phyloP scores from a whole-genome alignment of 2,888 invertebrate genomes.

The Frankliniella fusca region DNA sequence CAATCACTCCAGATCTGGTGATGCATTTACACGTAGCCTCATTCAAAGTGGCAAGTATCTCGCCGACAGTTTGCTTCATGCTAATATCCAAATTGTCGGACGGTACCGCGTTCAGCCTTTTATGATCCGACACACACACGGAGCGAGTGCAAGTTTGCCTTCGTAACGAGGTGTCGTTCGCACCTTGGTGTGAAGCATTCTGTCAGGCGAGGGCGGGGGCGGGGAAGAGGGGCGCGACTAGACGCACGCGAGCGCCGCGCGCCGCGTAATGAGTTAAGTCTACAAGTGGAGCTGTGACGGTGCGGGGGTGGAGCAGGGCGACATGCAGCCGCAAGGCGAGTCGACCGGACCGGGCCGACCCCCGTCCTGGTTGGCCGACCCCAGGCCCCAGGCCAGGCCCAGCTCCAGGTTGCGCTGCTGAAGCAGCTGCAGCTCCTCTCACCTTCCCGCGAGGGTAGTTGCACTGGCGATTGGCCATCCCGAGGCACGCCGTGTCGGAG shows the following conservation, averaged over 20 bases:
- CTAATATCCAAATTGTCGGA: too few relatives aligned
- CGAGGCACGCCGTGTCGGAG: conserved; percentile 46
- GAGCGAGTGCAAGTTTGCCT: too few relatives aligned
- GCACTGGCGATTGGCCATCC: conserved; percentile 45
- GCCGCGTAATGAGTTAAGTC: not conserved
- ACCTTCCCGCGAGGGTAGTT: conserved; percentile 33
- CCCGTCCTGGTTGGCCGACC: not conserved
- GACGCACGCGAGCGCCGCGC: not conserved
- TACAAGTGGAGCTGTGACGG: too few relatives aligned
- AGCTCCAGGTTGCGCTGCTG: not conserved
- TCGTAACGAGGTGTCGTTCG: too few relatives aligned
- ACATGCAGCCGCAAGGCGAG: too few relatives aligned
- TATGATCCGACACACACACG: too few relatives aligned
- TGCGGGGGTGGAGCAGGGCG: too few relatives aligned
- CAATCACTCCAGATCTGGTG: too few relatives aligned
- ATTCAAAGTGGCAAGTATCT: too few relatives aligned
- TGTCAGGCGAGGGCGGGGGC: not conserved
- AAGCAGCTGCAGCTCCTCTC: not conserved
- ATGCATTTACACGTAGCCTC: too few relatives aligned
- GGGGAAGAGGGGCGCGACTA: not conserved
- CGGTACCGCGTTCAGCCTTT: too few relatives aligned
- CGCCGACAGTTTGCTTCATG: too few relatives aligned
- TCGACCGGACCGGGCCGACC: not conserved
- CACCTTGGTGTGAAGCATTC: not conserved
- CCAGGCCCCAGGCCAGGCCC: not conserved